Evolutionary conservation across 2,888 invertebrate species (phyloP), one percentile per base, ranked within the genome.

Genomic region (Lamproptera curius): DNA sequence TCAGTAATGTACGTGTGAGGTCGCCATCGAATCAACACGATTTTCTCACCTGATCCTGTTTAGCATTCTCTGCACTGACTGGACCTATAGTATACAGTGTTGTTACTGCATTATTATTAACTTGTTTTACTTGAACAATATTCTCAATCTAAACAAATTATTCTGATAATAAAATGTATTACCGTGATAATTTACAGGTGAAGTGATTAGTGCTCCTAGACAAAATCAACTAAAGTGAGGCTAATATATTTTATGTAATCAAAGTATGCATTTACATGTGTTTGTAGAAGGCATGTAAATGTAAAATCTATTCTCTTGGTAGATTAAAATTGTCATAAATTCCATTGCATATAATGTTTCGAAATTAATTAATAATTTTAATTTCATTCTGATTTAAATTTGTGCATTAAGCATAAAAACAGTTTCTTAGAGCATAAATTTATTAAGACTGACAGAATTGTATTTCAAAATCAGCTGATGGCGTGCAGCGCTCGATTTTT

Each of bases 31-130:
- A n/a, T n/a, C n/a, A n/a, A n/a, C n/a, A n/a, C n/a, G n/a, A n/a
- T n/a, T n/a, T n/a, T n/a, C n/a, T n/a, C n/a, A n/a, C n/a, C n/a
- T n/a, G n/a, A n/a, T n/a, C n/a, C n/a, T n/a, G n/a, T n/a, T n/a
- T n/a, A n/a, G n/a, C n/a, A n/a, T n/a, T n/a, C n/a, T n/a, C n/a
- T n/a, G n/a, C n/a, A n/a, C n/a, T n/a, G n/a, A n/a, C n/a, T n/a
- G n/a, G n/a, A 35, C 16, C 15, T 16, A 16, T 28, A 28, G 28
- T 28, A 40, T 17, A 46, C 46, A 40, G 46, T 46, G 41, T 46
- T 41, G 46, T 46, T 46, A 46, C 46, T 46, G 35, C 46, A 41
- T 40, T 40, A 46, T 41, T 38, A 46, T 46, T n/a, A 46, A 40
- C 46, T 41, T 46, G 33, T 41, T 40, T 46, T 46, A 46, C 41